phyloP scores from a whole-genome alignment of 2,113 vertebrate species.

The Rattus rattus region DNA sequence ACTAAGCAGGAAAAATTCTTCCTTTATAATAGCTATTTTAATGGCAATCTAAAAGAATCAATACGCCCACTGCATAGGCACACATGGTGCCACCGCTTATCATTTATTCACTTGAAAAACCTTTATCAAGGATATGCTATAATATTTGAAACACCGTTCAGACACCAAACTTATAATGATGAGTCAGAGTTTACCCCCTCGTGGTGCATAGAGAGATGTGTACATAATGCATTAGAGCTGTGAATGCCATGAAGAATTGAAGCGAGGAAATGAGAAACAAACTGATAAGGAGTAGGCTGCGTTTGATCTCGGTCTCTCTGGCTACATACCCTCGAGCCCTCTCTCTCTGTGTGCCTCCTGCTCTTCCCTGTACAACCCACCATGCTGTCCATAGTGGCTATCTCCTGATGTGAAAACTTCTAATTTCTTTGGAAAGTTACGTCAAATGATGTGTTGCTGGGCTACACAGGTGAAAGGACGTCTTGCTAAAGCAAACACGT shows the following conservation, averaged over 20 bases:
- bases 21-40: constrained; percentile 26
- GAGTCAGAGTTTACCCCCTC: background rate
- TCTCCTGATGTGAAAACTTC: too few species aligned
- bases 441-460: too few species aligned
- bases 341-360: background rate
- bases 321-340: background rate
- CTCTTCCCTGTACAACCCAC: background rate
- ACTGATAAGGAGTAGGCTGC: background rate
- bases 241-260: background rate
- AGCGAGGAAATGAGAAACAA: background rate
- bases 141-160: background rate
- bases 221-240: background rate
- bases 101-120: background rate
- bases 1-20: background rate
- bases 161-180: background rate
- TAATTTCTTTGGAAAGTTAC: too few species aligned
- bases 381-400: background rate
- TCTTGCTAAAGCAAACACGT: too few species aligned
- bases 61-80: background rate
- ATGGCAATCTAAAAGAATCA: background rate
- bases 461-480: too few species aligned
- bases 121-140: background rate
- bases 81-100: background rate
- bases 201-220: background rate
- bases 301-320: too few species aligned